Evolutionary conservation across 1,140 invertebrate genomes (phyloP).

Genomic region (Hylaeus volcanicus): DNA sequence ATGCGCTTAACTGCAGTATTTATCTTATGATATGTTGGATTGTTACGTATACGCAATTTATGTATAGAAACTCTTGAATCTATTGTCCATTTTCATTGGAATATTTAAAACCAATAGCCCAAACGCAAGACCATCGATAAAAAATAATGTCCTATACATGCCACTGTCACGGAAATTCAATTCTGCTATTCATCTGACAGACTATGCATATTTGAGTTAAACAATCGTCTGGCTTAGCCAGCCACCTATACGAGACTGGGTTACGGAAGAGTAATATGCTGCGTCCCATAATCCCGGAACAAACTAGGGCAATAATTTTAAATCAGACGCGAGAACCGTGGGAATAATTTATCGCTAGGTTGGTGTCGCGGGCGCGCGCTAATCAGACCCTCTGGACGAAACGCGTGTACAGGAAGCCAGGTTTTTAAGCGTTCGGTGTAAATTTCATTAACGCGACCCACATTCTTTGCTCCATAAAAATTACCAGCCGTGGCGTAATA

Average conservation of each 20-base stretch:
- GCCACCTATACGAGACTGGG: slow-evolving; percentile 12
- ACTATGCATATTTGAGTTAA: slow-evolving; percentile 52
- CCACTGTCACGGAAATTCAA: no score
- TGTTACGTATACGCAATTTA: no score
- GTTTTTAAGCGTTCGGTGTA: slow-evolving; percentile 58
- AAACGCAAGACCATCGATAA: no score
- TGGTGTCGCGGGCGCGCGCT: slow-evolving; percentile 47
- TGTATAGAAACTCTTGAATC: no score
- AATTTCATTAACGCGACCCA: slow-evolving; percentile 61
- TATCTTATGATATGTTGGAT: no score
- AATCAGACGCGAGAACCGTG: slow-evolving; percentile 65
- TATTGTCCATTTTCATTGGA: no score
- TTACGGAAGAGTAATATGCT: slow-evolving; percentile 64
- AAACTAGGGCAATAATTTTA: slow-evolving; percentile 71
- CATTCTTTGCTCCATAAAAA: slow-evolving; percentile 42
- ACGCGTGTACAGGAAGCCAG: slow-evolving; percentile 20
- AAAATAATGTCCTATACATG: no score
- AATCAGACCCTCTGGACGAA: slow-evolving; percentile 37
- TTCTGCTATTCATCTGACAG: no score
- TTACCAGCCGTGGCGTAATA: slow-evolving; percentile 25
- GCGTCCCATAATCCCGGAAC: slow-evolving; percentile 65
- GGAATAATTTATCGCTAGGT: slow-evolving; percentile 67
- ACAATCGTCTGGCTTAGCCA: slow-evolving; percentile 61
- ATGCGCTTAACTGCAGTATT: no score
- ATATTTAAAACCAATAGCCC: no score